These are phyloP conservation scores for Hystrix cristata DNA, from an alignment of 2,113 vertebrate genomes.

Conservation along the genomic window DNA sequence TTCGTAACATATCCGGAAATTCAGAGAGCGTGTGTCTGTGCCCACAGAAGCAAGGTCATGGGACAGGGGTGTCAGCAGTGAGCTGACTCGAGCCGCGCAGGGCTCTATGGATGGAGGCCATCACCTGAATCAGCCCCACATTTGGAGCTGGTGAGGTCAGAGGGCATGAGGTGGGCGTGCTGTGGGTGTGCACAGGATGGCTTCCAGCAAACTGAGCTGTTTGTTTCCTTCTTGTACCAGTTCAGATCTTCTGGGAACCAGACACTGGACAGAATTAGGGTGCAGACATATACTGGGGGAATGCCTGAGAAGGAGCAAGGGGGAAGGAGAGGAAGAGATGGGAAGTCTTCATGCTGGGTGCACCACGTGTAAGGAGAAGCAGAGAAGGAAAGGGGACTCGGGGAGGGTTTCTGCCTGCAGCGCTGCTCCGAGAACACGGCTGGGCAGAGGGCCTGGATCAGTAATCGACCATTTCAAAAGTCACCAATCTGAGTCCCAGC, in stretches of 20 bases:
- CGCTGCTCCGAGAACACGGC: background rate
- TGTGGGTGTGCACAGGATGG: background rate
- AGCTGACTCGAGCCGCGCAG: background rate
- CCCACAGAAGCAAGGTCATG: background rate
- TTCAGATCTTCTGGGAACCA: background rate
- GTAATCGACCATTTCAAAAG: no score
- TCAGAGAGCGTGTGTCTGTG: background rate
- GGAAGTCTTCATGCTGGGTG: background rate
- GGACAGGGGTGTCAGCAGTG: background rate
- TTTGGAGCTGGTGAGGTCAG: constrained; percentile 3
- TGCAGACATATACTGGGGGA: background rate
- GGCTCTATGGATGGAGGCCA: background rate
- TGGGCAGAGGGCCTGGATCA: background rate
- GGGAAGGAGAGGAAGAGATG: background rate
- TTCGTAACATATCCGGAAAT: constrained; percentile 15
- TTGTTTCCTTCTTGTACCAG: background rate
- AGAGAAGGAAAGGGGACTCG: background rate
- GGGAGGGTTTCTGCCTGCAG: background rate
- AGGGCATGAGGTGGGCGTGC: background rate
- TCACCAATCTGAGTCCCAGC: background rate
- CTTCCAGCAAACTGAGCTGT: background rate
- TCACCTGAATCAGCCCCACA: background rate
- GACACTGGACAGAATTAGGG: background rate
- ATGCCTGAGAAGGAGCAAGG: background rate
- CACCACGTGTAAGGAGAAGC: background rate